Percentiles rank a stretch among this genome's conserved stretches.
These are phyloP conservation scores for Collichthys lucidus DNA, from an alignment of 2,113 vertebrate genomes.

Conservation along the genomic window DNA sequence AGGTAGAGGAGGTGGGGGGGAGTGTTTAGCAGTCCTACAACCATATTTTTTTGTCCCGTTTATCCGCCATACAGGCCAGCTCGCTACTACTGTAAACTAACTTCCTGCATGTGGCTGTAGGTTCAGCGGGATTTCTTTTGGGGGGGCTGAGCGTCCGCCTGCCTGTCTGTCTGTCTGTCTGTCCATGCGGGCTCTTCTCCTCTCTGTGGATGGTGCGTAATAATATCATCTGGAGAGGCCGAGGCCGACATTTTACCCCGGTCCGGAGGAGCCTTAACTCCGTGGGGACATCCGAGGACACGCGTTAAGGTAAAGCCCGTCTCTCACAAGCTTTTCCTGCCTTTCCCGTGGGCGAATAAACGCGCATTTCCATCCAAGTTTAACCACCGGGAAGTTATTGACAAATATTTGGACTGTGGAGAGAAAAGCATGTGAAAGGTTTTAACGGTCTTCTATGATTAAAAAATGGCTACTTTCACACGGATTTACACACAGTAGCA, in stretches of 20 bases:
- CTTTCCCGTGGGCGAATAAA: not conserved
- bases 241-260: constrained; percentile 80
- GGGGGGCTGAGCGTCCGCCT: constrained; percentile 26
- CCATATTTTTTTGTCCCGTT: constrained; percentile 68
- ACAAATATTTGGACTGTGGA: not conserved
- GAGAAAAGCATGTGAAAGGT: not conserved
- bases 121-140: constrained; percentile 37
- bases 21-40: constrained; percentile 48
- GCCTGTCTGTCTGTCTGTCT: not conserved
- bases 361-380: not conserved
- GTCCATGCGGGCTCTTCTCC: constrained; percentile 38
- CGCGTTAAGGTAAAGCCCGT: constrained; percentile 69
- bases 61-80: constrained; percentile 58
- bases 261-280: constrained; percentile 71
- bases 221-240: constrained; percentile 71
- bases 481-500: constrained; percentile 35
- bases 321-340: not conserved
- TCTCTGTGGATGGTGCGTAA: constrained; percentile 61
- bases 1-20: not conserved
- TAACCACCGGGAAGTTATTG: not conserved
- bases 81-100: constrained; percentile 56
- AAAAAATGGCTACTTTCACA: constrained; percentile 65
- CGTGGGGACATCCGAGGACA: constrained; percentile 77
- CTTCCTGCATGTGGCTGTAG: constrained; percentile 69
- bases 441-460: constrained; percentile 22